Percentiles rank a stretch among this genome's conserved stretches.
These are phyloP conservation scores for Papilio glaucus DNA, from an alignment of 1,140 invertebrate species.

Conservation along the genomic window DNA sequence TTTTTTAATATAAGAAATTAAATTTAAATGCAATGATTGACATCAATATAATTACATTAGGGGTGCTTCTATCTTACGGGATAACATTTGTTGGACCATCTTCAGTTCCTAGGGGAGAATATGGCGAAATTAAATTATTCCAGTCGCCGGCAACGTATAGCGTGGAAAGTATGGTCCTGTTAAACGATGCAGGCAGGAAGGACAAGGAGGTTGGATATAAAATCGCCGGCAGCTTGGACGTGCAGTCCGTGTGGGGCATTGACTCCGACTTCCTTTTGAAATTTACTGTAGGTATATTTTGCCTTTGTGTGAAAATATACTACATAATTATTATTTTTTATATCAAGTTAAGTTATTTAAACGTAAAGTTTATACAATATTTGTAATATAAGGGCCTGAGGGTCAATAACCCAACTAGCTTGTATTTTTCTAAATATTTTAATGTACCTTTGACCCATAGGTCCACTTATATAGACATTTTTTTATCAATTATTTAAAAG, in stretches of 20 bases:
- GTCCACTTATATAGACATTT: neutral
- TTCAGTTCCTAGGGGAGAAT: conserved; percentile 41
- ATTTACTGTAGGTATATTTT: conserved; percentile 49
- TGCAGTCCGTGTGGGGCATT: conserved; percentile 44
- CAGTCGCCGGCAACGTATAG: conserved; percentile 42
- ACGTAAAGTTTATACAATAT: neutral
- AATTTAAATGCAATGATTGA: neutral
- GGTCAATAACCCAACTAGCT: neutral
- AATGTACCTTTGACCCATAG: no score
- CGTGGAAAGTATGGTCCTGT: conserved; percentile 53
- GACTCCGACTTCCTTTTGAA: conserved; percentile 48
- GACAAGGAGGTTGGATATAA: conserved; percentile 56
- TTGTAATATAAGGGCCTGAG: neutral
- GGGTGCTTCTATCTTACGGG: conserved; percentile 13
- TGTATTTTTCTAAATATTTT: no score
- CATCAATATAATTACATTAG: neutral
- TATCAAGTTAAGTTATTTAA: neutral
- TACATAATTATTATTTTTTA: neutral
- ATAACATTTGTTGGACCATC: conserved; percentile 35
- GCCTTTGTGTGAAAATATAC: neutral
- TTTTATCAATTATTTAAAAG: conserved; percentile 27
- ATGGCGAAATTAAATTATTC: conserved; percentile 48
- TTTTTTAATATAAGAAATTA: neutral
- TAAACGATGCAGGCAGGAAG: conserved; percentile 50
- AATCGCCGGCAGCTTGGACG: conserved; percentile 45